These are phyloP conservation scores for Procambarus clarkii DNA, from an alignment of 1,140 invertebrate species.

Conservation along the genomic window DNA sequence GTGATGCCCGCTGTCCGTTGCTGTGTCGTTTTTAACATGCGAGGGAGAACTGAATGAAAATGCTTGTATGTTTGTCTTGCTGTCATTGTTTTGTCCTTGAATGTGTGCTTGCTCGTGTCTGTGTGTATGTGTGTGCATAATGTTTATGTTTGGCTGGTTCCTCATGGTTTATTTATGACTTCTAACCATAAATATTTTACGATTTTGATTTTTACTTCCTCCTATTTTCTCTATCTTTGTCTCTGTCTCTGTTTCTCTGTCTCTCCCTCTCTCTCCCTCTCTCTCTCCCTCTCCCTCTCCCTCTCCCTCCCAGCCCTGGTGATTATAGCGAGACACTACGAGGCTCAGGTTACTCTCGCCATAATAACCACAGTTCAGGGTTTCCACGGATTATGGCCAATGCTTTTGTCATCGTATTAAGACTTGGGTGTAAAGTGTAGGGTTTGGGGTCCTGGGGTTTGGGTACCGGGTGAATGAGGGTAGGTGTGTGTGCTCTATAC, in stretches of 20 bases:
- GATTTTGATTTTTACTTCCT: not conserved
- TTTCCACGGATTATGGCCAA: constrained; percentile 21
- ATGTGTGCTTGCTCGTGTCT: no score
- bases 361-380: constrained; percentile 32
- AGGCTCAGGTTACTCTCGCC: constrained; percentile 23
- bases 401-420: constrained; percentile 36
- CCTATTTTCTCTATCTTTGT: no score
- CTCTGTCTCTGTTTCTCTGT: no score
- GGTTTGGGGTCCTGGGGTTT: not conserved
- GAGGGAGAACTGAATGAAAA: no score
- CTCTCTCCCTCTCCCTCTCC: not conserved
- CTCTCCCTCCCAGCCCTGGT: not conserved
- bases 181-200: no score
- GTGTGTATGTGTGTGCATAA: no score
- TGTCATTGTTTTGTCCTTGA: no score
- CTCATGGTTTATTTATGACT: not conserved
- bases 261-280: not conserved
- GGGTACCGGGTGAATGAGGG: not conserved
- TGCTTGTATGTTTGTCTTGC: no score
- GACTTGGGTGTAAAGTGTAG: constrained; percentile 4
- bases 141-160: not conserved
- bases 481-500: no score
- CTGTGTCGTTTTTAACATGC: no score
- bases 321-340: constrained; percentile 17
- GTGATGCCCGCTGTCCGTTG: no score